phyloP scores from a whole-genome alignment of 1,140 invertebrate genomes.

The Epicauta chinensis region DNA sequence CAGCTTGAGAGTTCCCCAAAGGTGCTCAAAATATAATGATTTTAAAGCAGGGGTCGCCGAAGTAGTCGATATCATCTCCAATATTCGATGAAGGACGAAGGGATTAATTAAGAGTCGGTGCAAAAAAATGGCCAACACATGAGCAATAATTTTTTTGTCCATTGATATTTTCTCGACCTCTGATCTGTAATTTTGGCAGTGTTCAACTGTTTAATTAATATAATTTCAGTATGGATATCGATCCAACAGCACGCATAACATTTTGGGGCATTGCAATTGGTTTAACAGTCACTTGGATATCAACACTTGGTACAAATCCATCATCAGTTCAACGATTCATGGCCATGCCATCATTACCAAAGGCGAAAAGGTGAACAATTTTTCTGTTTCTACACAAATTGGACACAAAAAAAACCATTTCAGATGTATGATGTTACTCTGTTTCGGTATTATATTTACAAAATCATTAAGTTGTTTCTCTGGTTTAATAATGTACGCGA shows the following conservation, averaged over 20 bases:
- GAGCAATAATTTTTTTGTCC: too few species aligned
- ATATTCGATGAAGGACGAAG: too few species aligned
- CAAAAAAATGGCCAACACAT: too few species aligned
- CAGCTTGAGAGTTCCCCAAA: too few species aligned
- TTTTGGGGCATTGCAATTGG: conserved; percentile 55
- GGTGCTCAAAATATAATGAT: too few species aligned
- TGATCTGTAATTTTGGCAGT: too few species aligned
- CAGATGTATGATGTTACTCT: conserved; percentile 4
- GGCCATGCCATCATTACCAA: conserved; percentile 45
- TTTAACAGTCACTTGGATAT: conserved; percentile 50
- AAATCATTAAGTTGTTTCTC: conserved; percentile 44
- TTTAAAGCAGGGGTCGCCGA: too few species aligned
- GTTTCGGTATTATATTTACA: conserved; percentile 9
- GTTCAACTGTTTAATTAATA: conserved; percentile 25
- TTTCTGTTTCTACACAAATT: background rate
- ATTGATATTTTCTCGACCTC: too few species aligned
- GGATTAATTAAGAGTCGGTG: too few species aligned
- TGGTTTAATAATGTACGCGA: conserved; percentile 67
- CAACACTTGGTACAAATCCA: conserved; percentile 53
- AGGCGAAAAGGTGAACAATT: conserved; percentile 44
- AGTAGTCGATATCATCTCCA: too few species aligned
- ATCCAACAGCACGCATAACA: conserved; percentile 49
- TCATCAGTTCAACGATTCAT: conserved; percentile 54
- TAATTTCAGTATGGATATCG: conserved; percentile 51
- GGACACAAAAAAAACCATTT: background rate